Percentiles rank a stretch among this genome's conserved stretches.
Evolutionary conservation across 1,140 invertebrate genomes (phyloP).

Genomic region (Oncopodura yosiiana): DNA sequence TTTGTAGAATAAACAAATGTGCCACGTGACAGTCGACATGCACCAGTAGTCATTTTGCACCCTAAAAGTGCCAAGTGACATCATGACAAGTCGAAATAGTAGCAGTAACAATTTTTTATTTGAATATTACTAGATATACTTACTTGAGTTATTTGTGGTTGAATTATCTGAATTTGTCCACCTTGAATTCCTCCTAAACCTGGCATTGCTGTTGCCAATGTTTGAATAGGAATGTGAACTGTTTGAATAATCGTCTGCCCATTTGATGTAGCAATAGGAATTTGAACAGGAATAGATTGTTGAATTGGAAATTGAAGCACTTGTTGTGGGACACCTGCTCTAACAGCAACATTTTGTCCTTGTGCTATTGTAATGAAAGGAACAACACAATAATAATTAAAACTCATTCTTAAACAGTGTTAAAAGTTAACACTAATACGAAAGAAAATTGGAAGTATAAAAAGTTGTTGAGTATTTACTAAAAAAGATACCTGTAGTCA

Average conservation of each 20-base stretch:
- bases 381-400: not conserved
- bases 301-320: constrained; percentile 68
- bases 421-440: too few relatives aligned
- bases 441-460: too few relatives aligned
- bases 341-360: constrained; percentile 66
- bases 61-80: too few relatives aligned
- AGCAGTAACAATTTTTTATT: too few relatives aligned
- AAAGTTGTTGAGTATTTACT: too few relatives aligned
- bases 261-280: constrained; percentile 76
- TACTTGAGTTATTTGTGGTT: constrained; percentile 47
- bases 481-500: constrained; percentile 14
- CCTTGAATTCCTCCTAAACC: constrained; percentile 42
- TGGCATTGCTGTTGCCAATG: constrained; percentile 50
- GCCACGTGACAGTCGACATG: too few relatives aligned
- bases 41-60: too few relatives aligned
- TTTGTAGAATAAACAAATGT: too few relatives aligned
- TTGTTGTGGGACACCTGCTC: constrained; percentile 45
- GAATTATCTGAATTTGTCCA: constrained; percentile 57
- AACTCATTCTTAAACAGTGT: not conserved
- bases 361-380: constrained; percentile 25
- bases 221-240: constrained; percentile 77
- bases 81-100: too few relatives aligned
- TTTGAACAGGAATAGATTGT: constrained; percentile 80
- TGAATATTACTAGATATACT: too few relatives aligned
- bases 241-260: constrained; percentile 90